Evolutionary conservation across 92 coral and sea anemone genomes (phyloP).

Genomic region (Siderastrea radians): DNA sequence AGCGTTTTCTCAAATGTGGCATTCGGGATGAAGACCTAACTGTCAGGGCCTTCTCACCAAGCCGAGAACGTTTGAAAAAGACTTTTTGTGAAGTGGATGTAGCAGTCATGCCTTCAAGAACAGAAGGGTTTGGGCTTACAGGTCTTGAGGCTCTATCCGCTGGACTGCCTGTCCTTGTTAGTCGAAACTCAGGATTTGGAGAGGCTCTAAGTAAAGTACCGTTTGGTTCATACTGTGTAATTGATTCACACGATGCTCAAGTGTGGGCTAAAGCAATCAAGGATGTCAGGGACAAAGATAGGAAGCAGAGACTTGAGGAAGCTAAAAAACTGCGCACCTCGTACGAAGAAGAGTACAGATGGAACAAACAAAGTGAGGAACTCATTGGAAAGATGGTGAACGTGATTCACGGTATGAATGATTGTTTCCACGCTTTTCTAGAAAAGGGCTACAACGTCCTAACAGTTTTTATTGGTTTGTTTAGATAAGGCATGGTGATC

Average conservation of each 20-base stretch:
- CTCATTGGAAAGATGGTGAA: neutral
- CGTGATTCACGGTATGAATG: neutral
- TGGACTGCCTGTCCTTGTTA: neutral
- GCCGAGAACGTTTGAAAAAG: neutral
- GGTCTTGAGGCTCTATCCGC: neutral
- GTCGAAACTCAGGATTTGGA: neutral
- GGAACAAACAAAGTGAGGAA: neutral
- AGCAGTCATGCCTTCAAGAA: neutral
- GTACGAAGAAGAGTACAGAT: neutral
- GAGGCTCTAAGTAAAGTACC: neutral
- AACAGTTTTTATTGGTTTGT: too few species aligned
- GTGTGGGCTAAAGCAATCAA: neutral
- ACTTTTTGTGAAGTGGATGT: neutral
- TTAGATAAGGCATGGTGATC: too few species aligned
- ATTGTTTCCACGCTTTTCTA: too few species aligned
- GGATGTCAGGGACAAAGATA: neutral
- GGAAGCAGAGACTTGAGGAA: neutral
- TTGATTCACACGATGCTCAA: neutral
- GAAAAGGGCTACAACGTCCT: too few species aligned
- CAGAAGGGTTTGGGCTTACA: neutral
- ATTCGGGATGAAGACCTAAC: neutral
- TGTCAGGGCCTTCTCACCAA: neutral
- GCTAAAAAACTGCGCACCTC: neutral
- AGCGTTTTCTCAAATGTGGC: too few species aligned
- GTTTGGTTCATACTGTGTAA: neutral